Base-by-base conservation (phyloP, 2,797 vertebrate genomes). In the Brachymystax lenok region DNA sequence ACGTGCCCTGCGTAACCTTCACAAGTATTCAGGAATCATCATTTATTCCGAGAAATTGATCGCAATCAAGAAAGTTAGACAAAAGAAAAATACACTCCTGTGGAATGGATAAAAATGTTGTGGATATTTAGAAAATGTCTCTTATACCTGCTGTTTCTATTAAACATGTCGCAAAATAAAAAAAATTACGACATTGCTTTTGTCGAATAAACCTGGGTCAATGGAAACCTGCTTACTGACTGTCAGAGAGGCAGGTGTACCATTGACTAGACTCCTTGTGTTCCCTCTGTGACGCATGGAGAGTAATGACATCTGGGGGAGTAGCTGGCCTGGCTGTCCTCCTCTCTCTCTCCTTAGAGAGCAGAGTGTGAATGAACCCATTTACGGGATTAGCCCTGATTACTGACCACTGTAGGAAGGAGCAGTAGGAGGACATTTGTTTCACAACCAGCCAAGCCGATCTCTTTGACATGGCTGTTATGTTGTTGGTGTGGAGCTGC, bases 321-420 rank as follows among this genome's bases (percentile, higher is more conserved):
- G 59, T 61, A 2, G 59, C n/a, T 12, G n/a, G 21, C n/a, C 59
- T 61, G n/a, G n/a, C 59, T 46, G 10, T 64, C 6, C 64, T 17
- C 27, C 27, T 66, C 27, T 66, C 64, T 27, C 80, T 75, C 8
- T 73, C 33, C 50, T 2, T 67, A 64, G 71, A 69, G 71, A 78
- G 81, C 80, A 83, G 19, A 19, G 68, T 83, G 81, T 46, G 59
- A 80, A 75, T 76, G 83, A 80, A 88, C 86, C 87, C 75, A 89
- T 51, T 89, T 89, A 73, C 10, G 0, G 77, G 82, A 85, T 88
- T 86, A 86, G 71, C 78, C 80, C 77, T 10, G 10, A 78, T 76
- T 71, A 77, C 77, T 16, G 66, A 73, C 35, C 21, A 70, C 67
- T 69, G 59, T 61, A 21, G 59, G 59, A 61, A 61, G n/a, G 59